These are phyloP conservation scores for Thymelicus sylvestris DNA, from an alignment of 2,888 invertebrate genomes.

Conservation along the genomic window DNA sequence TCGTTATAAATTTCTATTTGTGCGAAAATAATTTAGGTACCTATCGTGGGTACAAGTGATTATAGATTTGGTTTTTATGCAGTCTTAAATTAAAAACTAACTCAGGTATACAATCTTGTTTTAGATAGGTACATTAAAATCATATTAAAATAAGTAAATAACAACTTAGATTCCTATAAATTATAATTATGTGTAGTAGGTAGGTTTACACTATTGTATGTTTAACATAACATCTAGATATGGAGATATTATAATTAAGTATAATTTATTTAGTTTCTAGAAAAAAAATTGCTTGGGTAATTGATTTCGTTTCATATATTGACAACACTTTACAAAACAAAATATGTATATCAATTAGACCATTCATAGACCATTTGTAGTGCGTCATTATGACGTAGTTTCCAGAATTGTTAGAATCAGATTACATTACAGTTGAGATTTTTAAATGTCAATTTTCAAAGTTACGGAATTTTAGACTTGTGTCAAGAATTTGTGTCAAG, in stretches of 20 bases:
- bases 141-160: constrained; percentile 1
- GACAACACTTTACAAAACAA: too few species aligned
- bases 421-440: too few species aligned
- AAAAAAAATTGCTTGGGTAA: too few species aligned
- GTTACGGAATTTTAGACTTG: too few species aligned
- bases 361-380: background rate
- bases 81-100: background rate
- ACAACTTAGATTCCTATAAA: background rate
- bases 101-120: constrained; percentile 1
- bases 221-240: constrained; percentile 1
- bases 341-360: too few species aligned
- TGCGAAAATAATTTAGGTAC: background rate
- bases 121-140: background rate
- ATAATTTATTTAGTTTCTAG: background rate
- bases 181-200: background rate
- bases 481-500: too few species aligned
- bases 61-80: constrained; percentile 6
- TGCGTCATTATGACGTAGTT: background rate
- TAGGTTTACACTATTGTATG: background rate
- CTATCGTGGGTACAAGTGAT: background rate
- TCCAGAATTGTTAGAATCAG: too few species aligned
- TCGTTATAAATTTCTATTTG: background rate
- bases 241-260: background rate
- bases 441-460: too few species aligned
- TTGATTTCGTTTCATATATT: too few species aligned